Percentiles rank a stretch among this genome's conserved stretches.
Evolutionary conservation across 2,797 vertebrate species (phyloP).

Genomic region (Anguilla megastoma): DNA sequence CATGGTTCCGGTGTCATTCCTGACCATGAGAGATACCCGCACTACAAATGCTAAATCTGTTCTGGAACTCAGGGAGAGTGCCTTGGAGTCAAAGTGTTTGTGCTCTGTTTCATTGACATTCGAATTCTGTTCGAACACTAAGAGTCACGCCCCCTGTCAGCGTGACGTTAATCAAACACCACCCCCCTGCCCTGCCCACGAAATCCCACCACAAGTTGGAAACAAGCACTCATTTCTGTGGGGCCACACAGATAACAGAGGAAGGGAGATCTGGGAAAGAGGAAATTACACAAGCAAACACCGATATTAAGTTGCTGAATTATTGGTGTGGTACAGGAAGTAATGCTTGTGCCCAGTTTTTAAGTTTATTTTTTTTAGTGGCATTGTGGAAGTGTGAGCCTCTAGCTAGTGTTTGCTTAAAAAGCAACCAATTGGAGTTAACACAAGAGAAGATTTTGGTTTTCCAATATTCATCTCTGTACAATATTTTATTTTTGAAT

Average conservation of each 20-base stretch:
- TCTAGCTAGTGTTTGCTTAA: conserved; percentile 6
- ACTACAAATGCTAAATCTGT: no score
- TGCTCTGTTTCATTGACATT: not conserved
- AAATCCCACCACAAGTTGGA: not conserved
- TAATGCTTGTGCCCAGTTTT: not conserved
- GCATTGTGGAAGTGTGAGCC: not conserved
- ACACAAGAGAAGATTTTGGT: not conserved
- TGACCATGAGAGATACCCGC: no score
- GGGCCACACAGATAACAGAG: not conserved
- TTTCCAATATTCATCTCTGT: not conserved
- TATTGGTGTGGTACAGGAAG: not conserved
- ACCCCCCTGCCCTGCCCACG: not conserved
- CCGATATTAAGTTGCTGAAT: conserved; percentile 20
- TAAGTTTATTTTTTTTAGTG: not conserved
- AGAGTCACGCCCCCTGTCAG: not conserved
- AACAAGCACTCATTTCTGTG: not conserved
- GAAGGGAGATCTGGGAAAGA: not conserved
- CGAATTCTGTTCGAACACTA: not conserved
- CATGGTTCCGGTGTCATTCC: not conserved
- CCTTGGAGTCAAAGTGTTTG: no score
- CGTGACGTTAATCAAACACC: not conserved
- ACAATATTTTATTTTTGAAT: not conserved
- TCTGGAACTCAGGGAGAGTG: no score
- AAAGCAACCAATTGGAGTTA: not conserved
- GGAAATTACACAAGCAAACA: conserved; percentile 1